phyloP scores from a whole-genome alignment of 2,888 invertebrate species.

The Hybos culiciformis region DNA sequence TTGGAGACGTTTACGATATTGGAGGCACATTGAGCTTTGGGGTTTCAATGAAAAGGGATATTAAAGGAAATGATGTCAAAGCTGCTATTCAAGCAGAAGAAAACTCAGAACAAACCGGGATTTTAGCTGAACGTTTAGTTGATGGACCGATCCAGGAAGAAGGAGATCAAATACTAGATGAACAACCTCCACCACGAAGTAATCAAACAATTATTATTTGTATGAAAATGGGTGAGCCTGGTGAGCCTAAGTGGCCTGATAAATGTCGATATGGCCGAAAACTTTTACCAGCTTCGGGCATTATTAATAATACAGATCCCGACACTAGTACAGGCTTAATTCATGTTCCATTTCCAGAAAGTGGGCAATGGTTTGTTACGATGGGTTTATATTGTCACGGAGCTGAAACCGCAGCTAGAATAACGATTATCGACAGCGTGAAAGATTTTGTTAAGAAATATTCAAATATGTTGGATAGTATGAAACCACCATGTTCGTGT shows the following conservation, averaged over 20 bases:
- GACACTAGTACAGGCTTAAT: slow-evolving; percentile 47
- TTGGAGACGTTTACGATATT: slow-evolving; percentile 58
- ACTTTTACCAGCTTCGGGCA: slow-evolving; percentile 43
- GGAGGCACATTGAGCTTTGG: slow-evolving; percentile 68
- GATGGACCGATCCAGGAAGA: slow-evolving; percentile 12
- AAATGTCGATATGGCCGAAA: slow-evolving; percentile 44
- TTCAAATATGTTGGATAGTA: slow-evolving; percentile 20
- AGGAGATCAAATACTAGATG: slow-evolving; percentile 11
- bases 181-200: slow-evolving; percentile 17
- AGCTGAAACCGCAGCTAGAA: slow-evolving; percentile 35
- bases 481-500: slow-evolving; percentile 29
- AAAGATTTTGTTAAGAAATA: slow-evolving; percentile 32
- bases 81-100: slow-evolving; percentile 19
- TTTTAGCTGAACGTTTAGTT: slow-evolving; percentile 29
- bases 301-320: slow-evolving; percentile 49
- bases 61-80: slow-evolving; percentile 16
- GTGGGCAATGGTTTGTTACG: slow-evolving; percentile 69
- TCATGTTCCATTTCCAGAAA: slow-evolving; percentile 69
- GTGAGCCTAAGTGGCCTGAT: slow-evolving; percentile 47
- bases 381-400: slow-evolving; percentile 55
- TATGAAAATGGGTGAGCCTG: slow-evolving; percentile 43
- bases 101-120: slow-evolving; percentile 17
- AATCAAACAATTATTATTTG: slow-evolving; percentile 46
- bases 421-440: slow-evolving; percentile 30
- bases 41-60: slow-evolving; percentile 49